Base-by-base conservation (phyloP, 2,888 invertebrate genomes). In the Dioctria rufipes region DNA sequence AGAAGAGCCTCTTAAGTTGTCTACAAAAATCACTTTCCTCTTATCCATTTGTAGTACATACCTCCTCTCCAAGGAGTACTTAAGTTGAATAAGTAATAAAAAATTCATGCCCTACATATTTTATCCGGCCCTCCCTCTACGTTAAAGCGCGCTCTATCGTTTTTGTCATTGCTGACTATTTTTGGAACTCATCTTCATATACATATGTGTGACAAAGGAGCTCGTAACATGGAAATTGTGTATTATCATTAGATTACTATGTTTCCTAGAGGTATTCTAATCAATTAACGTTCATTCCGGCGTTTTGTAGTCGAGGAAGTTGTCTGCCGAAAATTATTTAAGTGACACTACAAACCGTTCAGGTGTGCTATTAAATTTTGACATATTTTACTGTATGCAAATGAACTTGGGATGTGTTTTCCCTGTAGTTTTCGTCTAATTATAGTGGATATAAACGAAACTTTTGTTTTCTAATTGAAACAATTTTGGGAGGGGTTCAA, bases 211-310 rank as follows among this genome's bases (percentile, higher is more conserved):
- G 37, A 46, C 39, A 37, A 25, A 25, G 25, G 25, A 51, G 51
- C 69, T 39, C 51, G 69, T 39, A 49, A 9, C 9, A 37, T 67
- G 39, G 39, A 69, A 51, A 69, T 69, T 69, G 69, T 51, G 69
- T 69, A 37, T 69, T 49, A 69, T 69, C 51, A 69, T 51, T 46
- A 49, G 49, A 49, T 13, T 5, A 8, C 39, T 54, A 54, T 37
- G 51, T 39, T 43, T 69, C 69, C 69, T 69, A 49, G 69, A 69
- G 69, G 37, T 51, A 51, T 69, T 69, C 43, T 69, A 69, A 69
- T 69, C 69, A 69, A 69, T 69, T 69, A 69, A 49, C 25, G 43
- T 69, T 49, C 51, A 69, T 69, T 69, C 69, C 37, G 69, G 37
- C 25, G 11, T 51, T 49, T 54, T 8, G n/a, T 4, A 4, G 54